Evolutionary conservation across 1,140 invertebrate species (phyloP).

Genomic region (Listronotus oregonensis): DNA sequence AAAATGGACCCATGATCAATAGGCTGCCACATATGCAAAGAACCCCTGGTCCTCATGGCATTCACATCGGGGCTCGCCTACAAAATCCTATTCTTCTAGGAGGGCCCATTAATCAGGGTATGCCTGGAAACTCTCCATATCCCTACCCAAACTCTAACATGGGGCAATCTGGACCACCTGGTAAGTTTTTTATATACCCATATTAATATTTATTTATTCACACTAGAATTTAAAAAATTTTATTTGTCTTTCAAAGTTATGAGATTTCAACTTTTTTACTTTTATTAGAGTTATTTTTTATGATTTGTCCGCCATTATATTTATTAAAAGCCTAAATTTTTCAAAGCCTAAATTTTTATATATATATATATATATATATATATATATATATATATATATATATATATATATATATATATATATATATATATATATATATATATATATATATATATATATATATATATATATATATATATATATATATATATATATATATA

Average conservation of each 20-base stretch:
- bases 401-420: no score
- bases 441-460: no score
- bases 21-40: constrained; percentile 60
- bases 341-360: no score
- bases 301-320: no score
- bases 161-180: constrained; percentile 52
- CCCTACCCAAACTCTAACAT: constrained; percentile 59
- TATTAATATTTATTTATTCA: neutral
- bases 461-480: no score
- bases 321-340: no score
- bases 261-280: no score
- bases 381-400: no score
- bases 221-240: neutral
- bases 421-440: no score
- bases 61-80: constrained; percentile 58
- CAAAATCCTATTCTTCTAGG: constrained; percentile 55
- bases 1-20: constrained; percentile 74
- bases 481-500: no score
- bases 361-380: no score
- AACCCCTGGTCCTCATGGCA: constrained; percentile 53
- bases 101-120: constrained; percentile 51
- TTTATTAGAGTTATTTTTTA: no score
- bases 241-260: neutral
- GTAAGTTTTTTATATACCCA: constrained; percentile 15
- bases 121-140: constrained; percentile 59